Percentiles rank a stretch among this genome's conserved stretches.
phyloP scores from a whole-genome alignment of 2,888 invertebrate genomes.

The Oscheius sp. region DNA sequence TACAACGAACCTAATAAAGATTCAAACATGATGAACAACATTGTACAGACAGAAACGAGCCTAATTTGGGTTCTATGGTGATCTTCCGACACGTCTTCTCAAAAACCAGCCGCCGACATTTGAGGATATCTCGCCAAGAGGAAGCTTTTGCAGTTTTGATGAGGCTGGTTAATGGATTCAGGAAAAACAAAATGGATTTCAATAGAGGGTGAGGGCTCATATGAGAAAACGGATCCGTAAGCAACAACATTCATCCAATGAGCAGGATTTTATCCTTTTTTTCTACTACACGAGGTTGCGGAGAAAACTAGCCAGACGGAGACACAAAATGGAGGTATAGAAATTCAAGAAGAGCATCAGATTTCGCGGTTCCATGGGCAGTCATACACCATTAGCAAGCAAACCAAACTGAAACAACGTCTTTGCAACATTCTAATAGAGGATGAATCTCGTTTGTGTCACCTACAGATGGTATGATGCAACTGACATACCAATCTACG shows the following conservation, averaged over 20 bases:
- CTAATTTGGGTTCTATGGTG: neutral
- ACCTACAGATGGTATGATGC: neutral
- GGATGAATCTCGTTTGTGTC: neutral
- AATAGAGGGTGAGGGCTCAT: neutral
- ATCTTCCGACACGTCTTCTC: too few species aligned
- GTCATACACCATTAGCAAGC: slow-evolving; percentile 22
- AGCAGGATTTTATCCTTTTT: neutral
- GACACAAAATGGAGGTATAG: slow-evolving; percentile 20
- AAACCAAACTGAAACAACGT: neutral
- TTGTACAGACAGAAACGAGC: slow-evolving; percentile 1
- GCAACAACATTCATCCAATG: neutral
- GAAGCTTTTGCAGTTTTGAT: too few species aligned
- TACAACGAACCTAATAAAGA: slow-evolving; percentile 26
- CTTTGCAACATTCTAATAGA: neutral
- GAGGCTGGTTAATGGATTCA: too few species aligned
- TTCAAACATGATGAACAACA: slow-evolving; percentile 9
- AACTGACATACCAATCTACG: neutral
- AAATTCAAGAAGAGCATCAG: slow-evolving; percentile 28
- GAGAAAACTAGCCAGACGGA: neutral
- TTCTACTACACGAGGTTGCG: too few species aligned
- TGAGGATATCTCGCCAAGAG: too few species aligned
- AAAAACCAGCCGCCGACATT: too few species aligned
- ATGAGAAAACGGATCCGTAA: neutral
- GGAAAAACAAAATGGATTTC: neutral
- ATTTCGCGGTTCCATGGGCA: slow-evolving; percentile 21